Percentiles rank a stretch among this genome's conserved stretches.
Conservation (phyloP, 2,113 vertebrate species). For the Drymodes brunneopygia region DNA sequence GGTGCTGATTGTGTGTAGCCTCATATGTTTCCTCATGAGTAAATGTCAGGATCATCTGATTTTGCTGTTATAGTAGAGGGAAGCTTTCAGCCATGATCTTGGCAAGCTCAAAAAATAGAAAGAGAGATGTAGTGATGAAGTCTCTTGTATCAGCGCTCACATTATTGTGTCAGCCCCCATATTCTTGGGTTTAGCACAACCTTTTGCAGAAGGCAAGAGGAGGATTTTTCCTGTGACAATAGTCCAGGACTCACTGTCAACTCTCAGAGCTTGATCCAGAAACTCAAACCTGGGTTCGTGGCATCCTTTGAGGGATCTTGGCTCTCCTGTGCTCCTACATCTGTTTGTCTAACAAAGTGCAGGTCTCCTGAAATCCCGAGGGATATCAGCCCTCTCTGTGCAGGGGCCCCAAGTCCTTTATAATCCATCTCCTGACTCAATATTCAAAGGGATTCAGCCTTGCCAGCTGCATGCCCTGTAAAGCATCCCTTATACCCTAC, state of each 20-base stretch:
- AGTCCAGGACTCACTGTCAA: neutral
- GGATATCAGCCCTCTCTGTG: neutral
- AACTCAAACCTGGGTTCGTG: rapidly evolving
- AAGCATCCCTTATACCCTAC: neutral
- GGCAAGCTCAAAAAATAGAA: neutral
- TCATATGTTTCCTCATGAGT: neutral
- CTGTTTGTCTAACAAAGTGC: neutral
- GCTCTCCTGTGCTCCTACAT: neutral
- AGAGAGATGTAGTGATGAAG: neutral
- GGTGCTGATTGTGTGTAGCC: neutral
- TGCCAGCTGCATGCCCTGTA: neutral
- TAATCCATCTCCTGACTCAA: neutral
- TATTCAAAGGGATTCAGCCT: neutral
- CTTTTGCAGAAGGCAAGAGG: neutral
- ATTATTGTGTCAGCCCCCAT: neutral
- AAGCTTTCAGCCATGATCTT: neutral
- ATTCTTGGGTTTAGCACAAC: neutral
- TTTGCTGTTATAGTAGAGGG: neutral
- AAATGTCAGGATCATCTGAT: neutral
- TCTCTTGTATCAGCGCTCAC: neutral
- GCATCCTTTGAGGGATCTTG: neutral
- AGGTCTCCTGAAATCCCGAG: neutral
- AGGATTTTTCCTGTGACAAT: neutral
- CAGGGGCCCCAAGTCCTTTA: neutral
- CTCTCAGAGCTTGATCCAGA: neutral